These are phyloP conservation scores for Aselliscus stoliczkanus DNA, from an alignment of 2,797 vertebrate genomes.

Conservation along the genomic window DNA sequence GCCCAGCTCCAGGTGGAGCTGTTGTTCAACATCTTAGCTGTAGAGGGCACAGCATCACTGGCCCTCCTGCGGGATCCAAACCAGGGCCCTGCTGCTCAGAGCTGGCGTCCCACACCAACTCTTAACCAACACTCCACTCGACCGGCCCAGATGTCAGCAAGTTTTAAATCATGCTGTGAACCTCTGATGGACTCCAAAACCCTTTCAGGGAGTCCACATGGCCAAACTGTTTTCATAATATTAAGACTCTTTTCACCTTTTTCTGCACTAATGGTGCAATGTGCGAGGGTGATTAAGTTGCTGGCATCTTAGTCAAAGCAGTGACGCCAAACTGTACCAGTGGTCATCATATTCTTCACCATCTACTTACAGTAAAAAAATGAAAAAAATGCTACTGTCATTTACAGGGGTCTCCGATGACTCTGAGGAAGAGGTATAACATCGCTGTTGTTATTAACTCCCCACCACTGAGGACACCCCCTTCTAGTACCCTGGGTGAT, in stretches of 20 bases:
- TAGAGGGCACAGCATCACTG: too few relatives aligned
- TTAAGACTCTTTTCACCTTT: neutral
- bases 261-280: neutral
- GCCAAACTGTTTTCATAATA: neutral
- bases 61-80: too few relatives aligned
- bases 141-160: accelerated
- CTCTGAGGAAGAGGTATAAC: neutral
- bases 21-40: too few relatives aligned
- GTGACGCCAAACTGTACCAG: neutral
- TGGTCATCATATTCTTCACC: accelerated
- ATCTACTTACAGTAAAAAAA: accelerated
- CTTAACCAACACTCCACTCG: too few relatives aligned
- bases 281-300: accelerated
- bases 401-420: accelerated
- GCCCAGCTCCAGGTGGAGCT: too few relatives aligned
- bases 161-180: accelerated
- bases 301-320: neutral
- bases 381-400: neutral
- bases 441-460: accelerated
- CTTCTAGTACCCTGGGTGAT: accelerated
- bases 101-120: too few relatives aligned
- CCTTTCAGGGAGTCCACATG: neutral
- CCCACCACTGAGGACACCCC: neutral
- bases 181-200: too few relatives aligned
- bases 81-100: too few relatives aligned